phyloP scores from a whole-genome alignment of 2,797 vertebrate species.

The Coendou prehensilis region DNA sequence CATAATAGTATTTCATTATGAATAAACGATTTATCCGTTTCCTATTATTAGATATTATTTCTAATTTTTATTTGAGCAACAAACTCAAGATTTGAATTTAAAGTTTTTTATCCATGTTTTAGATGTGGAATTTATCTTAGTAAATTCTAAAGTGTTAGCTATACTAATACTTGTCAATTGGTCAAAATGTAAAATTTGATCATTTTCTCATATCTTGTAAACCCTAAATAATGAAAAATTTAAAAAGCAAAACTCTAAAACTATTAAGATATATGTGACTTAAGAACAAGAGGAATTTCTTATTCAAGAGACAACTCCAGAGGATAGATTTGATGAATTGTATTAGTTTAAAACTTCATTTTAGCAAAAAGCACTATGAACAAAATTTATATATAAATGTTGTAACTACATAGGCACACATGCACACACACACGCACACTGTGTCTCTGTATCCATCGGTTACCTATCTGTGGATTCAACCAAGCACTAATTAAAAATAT shows the following conservation, averaged over 20 bases:
- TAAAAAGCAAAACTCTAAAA: conserved; percentile 28
- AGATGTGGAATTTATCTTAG: background rate
- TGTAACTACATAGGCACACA: background rate
- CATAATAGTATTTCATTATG: background rate
- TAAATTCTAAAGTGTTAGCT: conserved; percentile 3
- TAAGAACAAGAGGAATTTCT: background rate
- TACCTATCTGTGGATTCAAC: background rate
- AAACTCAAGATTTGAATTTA: background rate
- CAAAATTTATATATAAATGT: background rate
- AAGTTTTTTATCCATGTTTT: background rate
- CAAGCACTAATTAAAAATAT: background rate
- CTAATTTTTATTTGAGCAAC: background rate
- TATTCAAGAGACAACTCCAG: background rate
- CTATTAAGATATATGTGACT: background rate
- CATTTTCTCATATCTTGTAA: background rate
- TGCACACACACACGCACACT: background rate
- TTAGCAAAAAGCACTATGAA: background rate
- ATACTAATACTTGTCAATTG: background rate
- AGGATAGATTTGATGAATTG: background rate
- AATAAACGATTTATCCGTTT: background rate
- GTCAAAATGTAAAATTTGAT: conserved; percentile 6
- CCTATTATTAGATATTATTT: background rate
- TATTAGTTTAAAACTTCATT: conserved; percentile 15
- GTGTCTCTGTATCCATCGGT: background rate
- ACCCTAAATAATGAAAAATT: background rate